Base-by-base conservation (phyloP, 2,888 invertebrate species). In the Phyto melanocephala region DNA sequence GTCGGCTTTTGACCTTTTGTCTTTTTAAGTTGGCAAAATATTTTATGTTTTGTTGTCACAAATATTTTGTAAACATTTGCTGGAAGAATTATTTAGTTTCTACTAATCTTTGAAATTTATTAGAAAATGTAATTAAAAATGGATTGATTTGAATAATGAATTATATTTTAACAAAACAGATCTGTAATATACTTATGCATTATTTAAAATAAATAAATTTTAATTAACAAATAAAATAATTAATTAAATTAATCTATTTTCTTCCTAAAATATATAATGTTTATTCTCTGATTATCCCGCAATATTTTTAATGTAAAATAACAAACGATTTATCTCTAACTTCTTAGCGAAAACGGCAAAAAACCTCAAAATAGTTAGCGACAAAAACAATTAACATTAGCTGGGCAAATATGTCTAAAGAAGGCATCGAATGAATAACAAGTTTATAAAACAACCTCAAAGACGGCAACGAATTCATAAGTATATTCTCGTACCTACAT, bases 391-490 rank as follows among this genome's bases (percentile, higher is more conserved):
- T 35, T 60, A n/a, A 40, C 40, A 60, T 60, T 13, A 4, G 13
- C 20, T 35, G 35, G 35, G 20, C 35, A 58, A 47, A 22, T 50
- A 24, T 35, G 50, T 50, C 11, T n/a, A 67, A 2, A 35, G 10
- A 52, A 10, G 56, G 11, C 54, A 20, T 20, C 17, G 20, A 2
- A n/a, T 17, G 10, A 10, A 28, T 1, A 50, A 17, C 7, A 24
- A 3, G 22, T 76, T 67, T 60, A 76, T 50, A 37, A 65, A 42
- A 17, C 13, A 40, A 13, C 58, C n/a, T 37, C 6, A 3, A 20
- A 60, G 58, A 17, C 58, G 33, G 40, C 60, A 60, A 72, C 62
- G 62, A 62, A 72, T 72, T 33, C 52, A 63, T 63, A 63, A 74
- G n/a, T n/a, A n/a, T n/a, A n/a, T n/a, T n/a, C n/a, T n/a, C n/a